Base-by-base conservation (phyloP, 1,140 invertebrate genomes). In the Megalonaias nervosa region DNA sequence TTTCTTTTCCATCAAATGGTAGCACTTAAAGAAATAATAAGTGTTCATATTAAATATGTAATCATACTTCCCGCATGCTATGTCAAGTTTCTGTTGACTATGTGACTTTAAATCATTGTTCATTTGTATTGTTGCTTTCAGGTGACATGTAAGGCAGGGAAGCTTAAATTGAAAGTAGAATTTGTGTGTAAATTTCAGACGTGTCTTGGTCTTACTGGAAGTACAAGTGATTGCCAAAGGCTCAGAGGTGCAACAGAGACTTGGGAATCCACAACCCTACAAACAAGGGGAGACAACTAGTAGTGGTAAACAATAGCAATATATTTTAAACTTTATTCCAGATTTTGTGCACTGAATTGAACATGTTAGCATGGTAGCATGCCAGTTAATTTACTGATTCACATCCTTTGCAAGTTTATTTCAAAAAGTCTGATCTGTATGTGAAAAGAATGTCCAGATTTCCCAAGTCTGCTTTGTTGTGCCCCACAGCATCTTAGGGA, bases 191-290 rank as follows among this genome's bases (percentile, higher is more conserved):
- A 48, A 48, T 83, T 88, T 58, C 81, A 96, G 95, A 82, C 92
- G 94, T 76, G 94, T 98, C 0, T 93, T 98, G 87, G 94, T 98
- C 13, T 93, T 98, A 57, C 87, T 97, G 57, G 95, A 95, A 66
- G 79, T 98, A 17, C 94, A 94, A 38, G 93, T 98, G 12, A 68
- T 97, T n/a, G 92, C 92, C 59, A 89, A 93, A 69, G 97, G 96
- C 13, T 83, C 88, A 31, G 92, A 95, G 86, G 94, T 98, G 23
- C 93, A 94, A 19, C 86, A 91, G 58, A 95, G 94, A 89, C 93
- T 99, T 77, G 97, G 97, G 9, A 94, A 94, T 84, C 96, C 96
- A 9, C 91, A 92, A 17, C 91, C 91, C 9, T 82, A 77, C 21
- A 89, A 87, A 71, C 65, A 82, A 48, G 81, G 74, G 38, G 58